A percentile compares a stretch with the other conserved stretches of the same genome.
phyloP scores from a whole-genome alignment of 2,888 invertebrate genomes.

The Leptopilina myrica region DNA sequence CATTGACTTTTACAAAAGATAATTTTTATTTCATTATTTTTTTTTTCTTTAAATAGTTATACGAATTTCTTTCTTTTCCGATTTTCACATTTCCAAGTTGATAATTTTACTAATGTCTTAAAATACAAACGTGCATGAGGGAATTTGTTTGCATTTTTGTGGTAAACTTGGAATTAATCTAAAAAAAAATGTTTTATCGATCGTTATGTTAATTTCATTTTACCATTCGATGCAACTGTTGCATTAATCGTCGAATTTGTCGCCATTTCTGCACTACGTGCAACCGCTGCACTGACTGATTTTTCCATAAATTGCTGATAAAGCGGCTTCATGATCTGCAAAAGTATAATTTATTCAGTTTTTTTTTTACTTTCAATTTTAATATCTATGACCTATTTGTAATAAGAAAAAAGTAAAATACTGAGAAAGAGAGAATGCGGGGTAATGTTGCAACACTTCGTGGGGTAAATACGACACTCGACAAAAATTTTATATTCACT shows the following conservation, averaged over 20 bases:
- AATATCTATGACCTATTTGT: too few relatives aligned
- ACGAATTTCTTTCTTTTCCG: constrained; percentile 50
- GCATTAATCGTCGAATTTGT: constrained; percentile 78
- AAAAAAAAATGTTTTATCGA: constrained; percentile 52
- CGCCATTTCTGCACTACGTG: constrained; percentile 85
- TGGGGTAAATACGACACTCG: too few relatives aligned
- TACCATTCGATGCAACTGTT: constrained; percentile 79
- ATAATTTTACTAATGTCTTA: constrained; percentile 1
- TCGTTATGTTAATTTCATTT: constrained; percentile 82
- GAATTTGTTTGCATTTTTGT: too few relatives aligned
- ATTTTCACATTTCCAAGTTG: constrained; percentile 43
- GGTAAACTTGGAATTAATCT: constrained; percentile 16
- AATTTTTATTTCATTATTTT: constrained; percentile 53
- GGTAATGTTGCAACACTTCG: too few relatives aligned
- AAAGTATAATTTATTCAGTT: background rate
- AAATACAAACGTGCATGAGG: constrained; percentile 5
- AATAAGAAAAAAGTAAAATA: too few relatives aligned
- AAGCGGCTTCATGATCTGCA: constrained; percentile 88
- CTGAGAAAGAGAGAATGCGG: too few relatives aligned
- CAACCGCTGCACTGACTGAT: constrained; percentile 89
- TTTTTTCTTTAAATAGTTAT: background rate
- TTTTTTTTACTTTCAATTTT: background rate
- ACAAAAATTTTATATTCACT: too few relatives aligned
- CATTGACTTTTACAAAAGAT: constrained; percentile 47
- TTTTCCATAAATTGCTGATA: constrained; percentile 90